phyloP scores from a whole-genome alignment of 2,888 invertebrate genomes.

The Micropterix aruncella region DNA sequence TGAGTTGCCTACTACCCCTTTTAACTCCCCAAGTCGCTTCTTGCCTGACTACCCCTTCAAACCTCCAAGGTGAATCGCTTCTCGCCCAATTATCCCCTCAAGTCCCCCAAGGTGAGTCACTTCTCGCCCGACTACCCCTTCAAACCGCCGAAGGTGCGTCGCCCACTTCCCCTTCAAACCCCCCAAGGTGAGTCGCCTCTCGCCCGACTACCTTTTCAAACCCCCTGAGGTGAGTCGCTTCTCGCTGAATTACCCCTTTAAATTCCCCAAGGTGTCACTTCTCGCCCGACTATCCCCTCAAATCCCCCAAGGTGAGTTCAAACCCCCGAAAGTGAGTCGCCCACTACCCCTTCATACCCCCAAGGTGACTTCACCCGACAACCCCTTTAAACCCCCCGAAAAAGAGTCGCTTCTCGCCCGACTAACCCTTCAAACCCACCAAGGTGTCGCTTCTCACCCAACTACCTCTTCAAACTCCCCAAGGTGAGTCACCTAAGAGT shows the following conservation, averaged over 20 bases:
- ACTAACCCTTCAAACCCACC: slow-evolving; percentile 97
- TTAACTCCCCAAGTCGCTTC: slow-evolving; percentile 72
- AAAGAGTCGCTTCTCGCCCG: slow-evolving; percentile 89
- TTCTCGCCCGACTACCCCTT: slow-evolving; percentile 97
- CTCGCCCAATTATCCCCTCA: slow-evolving; percentile 94
- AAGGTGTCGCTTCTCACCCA: slow-evolving; percentile 63
- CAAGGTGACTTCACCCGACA: slow-evolving; percentile 64
- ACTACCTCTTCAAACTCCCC: too few relatives aligned
- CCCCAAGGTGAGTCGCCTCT: too few relatives aligned
- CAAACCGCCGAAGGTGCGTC: slow-evolving; percentile 94
- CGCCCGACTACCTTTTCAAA: slow-evolving; percentile 4
- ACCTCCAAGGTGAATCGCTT: slow-evolving; percentile 96
- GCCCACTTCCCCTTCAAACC: too few relatives aligned
- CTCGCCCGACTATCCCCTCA: slow-evolving; percentile 94
- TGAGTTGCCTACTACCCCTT: slow-evolving; percentile 95
- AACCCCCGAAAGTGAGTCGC: slow-evolving; percentile 88
- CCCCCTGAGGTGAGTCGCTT: slow-evolving; percentile 94
- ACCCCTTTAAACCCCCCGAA: too few relatives aligned
- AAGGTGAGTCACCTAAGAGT: too few relatives aligned
- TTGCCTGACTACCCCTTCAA: too few relatives aligned
- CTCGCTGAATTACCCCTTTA: slow-evolving; percentile 94
- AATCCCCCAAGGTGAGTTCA: slow-evolving; percentile 79
- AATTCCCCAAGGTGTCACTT: slow-evolving; percentile 96
- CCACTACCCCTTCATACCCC: slow-evolving; percentile 98
- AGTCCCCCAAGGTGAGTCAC: slow-evolving; percentile 93